Base-by-base conservation (phyloP, 2,113 vertebrate species). In the Myiopsitta monachus region DNA sequence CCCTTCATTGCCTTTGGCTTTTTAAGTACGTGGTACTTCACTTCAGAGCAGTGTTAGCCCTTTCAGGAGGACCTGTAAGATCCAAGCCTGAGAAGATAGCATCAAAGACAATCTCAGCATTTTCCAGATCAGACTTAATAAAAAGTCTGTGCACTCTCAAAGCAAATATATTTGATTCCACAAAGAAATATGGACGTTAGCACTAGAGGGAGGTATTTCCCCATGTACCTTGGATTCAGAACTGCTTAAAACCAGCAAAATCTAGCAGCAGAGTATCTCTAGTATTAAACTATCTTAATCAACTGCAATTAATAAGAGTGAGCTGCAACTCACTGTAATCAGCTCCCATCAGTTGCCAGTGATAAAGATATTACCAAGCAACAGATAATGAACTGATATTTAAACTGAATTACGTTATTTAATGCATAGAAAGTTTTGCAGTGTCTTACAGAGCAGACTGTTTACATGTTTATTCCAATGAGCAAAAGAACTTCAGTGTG, bases 161-260 rank as follows among this genome's bases (percentile, higher is more conserved):
- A 49, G 27, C 0, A 1, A 1, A 21, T 0, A 1, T 3, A 0
- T 3, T 0, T 0, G 4, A 9, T 31, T 30, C n/a, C 78, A 11
- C n/a, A 27, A 15, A 49, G 31, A 14, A 67, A 8, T 1, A 7
- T 1, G 3, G 74, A 1, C 3, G 0, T 21, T 16, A 52, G 95
- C 97, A 33, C 96, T 97, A 97, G 97, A 93, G 96, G 94, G 97
- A 95, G 67, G 46, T 33, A n/a, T 96, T 84, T 72, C 87, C 84
- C 41, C 92, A 4, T 3, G 1, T 74, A 89, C 77, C 55, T 1
- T 3, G n/a, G 26, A 5, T 44, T 10, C 28, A 3, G 76, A 47
- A 59, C 41, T 3, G 2, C 64, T 33, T 52, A 54, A 46, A 61
- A 39, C 0, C 28, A 12, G 57, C 74, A 2, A 7, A 81, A 16